Conservation (phyloP, 2,888 invertebrate species). For the Heliconius cydno region DNA sequence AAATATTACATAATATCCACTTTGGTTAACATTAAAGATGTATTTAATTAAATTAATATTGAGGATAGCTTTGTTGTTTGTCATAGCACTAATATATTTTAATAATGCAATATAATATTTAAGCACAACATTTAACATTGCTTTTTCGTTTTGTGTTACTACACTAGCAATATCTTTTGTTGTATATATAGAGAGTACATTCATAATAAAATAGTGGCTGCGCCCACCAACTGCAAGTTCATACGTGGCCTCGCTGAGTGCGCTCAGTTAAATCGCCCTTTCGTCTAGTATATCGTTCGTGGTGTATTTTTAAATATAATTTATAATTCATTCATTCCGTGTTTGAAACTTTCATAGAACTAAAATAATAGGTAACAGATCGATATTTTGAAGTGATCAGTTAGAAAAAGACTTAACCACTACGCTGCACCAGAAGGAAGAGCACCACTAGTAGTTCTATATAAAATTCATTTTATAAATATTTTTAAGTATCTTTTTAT, state of each 20-base stretch:
- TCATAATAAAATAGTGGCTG: too few species aligned
- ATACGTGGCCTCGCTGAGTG: too few species aligned
- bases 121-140: not conserved
- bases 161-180: not conserved
- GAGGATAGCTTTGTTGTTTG: not conserved
- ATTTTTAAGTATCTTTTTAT: not conserved
- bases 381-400: not conserved
- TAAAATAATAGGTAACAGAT: too few species aligned
- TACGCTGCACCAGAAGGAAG: not conserved
- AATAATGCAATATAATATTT: not conserved
- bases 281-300: too few species aligned
- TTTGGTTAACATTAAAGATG: not conserved
- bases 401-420: not conserved
- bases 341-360: too few species aligned
- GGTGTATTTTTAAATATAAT: too few species aligned
- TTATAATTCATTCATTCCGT: too few species aligned
- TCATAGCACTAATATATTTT: not conserved
- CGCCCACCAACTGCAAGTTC: too few species aligned
- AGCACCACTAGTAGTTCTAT: conserved; percentile 12
- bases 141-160: not conserved
- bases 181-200: too few species aligned
- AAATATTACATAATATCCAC: not conserved
- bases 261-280: too few species aligned
- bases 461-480: not conserved
- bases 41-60: not conserved